Base-by-base conservation (phyloP, 2,797 vertebrate genomes). In the Tamandua tetradactyla region DNA sequence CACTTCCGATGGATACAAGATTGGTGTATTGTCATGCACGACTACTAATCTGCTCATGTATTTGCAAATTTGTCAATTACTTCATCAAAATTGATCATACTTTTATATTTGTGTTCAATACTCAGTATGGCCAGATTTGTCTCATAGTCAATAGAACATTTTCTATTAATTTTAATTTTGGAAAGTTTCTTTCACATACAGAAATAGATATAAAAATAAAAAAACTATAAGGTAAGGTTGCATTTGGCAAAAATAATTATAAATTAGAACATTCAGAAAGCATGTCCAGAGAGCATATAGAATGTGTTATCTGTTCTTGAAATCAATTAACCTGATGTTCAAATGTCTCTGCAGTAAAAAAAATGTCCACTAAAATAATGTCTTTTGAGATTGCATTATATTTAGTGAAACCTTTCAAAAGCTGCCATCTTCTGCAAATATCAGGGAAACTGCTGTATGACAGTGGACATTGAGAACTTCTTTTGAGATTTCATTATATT, bases 101-200 rank as follows among this genome's bases (percentile, higher is more conserved):
- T 82, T 75, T 62, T 23, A 75, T 74, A 37, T 62, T 89, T 80
- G 27, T 20, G 8, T 74, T 87, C 61, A 52, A 11, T 55, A 61
- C 9, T 81, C 25, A 57, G 13, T 2, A 32, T 15, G 59, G 42
- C 10, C 30, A 62, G 23, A 81, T 71, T 68, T 94, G 23, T 32
- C 11, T 92, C 5, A 27, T 37, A 80, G 42, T 88, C 13, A 8
- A 13, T 12, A 57, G 13, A 13, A 23, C 44, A 74, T 37, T 37
- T 94, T 81, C 20, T 68, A 15, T 62, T 68, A 3, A 64, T 89
- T 93, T 93, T 78, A 90, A 61, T 47, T 85, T 93, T 86, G 3
- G 84, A 86, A 49, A 71, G 22, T 52, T 42, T 89, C 11, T 92
- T 94, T 57, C 55, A 78, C 6, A 61, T 2, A 14, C 47, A 69